A percentile compares a stretch with the other conserved stretches of the same genome.
Evolutionary conservation across 2,797 vertebrate genomes (phyloP).

Genomic region (Harpagifer antarcticus): DNA sequence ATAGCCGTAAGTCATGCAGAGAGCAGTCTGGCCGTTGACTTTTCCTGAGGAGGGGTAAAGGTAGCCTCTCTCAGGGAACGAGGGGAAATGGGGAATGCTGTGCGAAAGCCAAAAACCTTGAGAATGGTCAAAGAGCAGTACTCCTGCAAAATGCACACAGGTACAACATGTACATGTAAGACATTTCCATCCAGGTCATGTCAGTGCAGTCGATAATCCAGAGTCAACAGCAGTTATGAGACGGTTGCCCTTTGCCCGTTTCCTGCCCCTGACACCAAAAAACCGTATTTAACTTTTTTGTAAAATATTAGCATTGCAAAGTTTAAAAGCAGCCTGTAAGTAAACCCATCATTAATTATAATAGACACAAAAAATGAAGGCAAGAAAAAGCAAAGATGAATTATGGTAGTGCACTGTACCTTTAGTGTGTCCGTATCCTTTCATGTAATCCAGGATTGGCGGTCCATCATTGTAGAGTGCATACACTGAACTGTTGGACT

Average conservation of each 20-base stretch:
- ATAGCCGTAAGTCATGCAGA: conserved; percentile 90
- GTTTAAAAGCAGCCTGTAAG: conserved; percentile 5
- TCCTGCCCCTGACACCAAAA: conserved; percentile 39
- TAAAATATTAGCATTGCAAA: conserved; percentile 6
- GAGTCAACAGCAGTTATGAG: conserved; percentile 72
- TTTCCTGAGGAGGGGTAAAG: conserved; percentile 88
- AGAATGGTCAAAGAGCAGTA: conserved; percentile 87
- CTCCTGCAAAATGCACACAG: conserved; percentile 81
- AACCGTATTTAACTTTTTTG: conserved; percentile 46
- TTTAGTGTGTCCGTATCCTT: conserved; percentile 90
- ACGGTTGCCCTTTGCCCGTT: conserved; percentile 69
- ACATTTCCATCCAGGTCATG: conserved; percentile 11
- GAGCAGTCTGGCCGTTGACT: conserved; percentile 87
- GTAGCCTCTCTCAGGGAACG: conserved; percentile 88
- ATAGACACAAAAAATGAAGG: background rate
- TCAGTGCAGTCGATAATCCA: conserved; percentile 30
- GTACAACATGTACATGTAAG: conserved; percentile 14
- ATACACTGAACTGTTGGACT: conserved; percentile 88
- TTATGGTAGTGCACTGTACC: conserved; percentile 77
- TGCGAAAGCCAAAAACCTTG: conserved; percentile 95
- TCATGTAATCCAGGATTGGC: conserved; percentile 72
- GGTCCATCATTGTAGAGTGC: conserved; percentile 93
- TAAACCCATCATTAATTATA: background rate
- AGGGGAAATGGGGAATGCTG: conserved; percentile 92
- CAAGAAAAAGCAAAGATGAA: background rate